Conservation (phyloP, 2,888 invertebrate genomes). For the Andrena camellia region DNA sequence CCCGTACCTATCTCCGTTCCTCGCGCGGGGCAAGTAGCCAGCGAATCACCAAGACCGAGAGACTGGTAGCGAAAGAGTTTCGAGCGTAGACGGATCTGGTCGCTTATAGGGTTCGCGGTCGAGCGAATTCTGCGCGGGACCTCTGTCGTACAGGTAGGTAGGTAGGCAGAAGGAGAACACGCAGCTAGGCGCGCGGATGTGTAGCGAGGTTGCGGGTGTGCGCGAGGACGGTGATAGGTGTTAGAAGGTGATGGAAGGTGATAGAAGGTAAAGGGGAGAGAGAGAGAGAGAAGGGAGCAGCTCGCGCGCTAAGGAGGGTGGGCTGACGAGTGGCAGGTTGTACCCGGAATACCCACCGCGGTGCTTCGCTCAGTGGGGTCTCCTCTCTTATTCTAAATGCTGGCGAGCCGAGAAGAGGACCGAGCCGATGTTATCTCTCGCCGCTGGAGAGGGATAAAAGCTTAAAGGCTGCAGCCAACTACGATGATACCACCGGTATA, state of each 20-base stretch:
- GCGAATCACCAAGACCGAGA: conserved; percentile 8
- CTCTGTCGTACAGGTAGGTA: background rate
- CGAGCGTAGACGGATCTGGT: conserved; percentile 33
- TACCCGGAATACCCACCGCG: conserved; percentile 84
- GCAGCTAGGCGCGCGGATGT: background rate
- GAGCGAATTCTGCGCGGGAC: background rate
- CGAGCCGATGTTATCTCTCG: conserved; percentile 81
- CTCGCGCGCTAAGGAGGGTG: conserved; percentile 79
- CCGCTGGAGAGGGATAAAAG: conserved; percentile 81
- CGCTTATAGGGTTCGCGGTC: conserved; percentile 23
- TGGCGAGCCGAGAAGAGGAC: conserved; percentile 68
- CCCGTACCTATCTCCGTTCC: background rate
- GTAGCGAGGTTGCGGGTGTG: background rate
- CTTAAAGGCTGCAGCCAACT: conserved; percentile 80
- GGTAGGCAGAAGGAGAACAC: background rate
- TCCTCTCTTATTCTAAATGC: conserved; percentile 78
- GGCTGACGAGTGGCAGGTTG: conserved; percentile 84
- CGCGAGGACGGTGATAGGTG: background rate
- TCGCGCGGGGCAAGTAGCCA: background rate
- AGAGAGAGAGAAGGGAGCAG: conserved; percentile 12
- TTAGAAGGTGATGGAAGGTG: background rate
- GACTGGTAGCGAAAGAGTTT: conserved; percentile 46
- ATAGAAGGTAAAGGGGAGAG: background rate
- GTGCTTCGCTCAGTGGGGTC: conserved; percentile 82
- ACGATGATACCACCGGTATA: conserved; percentile 81